Evolutionary conservation across 1,140 invertebrate genomes (phyloP).

Genomic region (Wasmannia auropunctata): DNA sequence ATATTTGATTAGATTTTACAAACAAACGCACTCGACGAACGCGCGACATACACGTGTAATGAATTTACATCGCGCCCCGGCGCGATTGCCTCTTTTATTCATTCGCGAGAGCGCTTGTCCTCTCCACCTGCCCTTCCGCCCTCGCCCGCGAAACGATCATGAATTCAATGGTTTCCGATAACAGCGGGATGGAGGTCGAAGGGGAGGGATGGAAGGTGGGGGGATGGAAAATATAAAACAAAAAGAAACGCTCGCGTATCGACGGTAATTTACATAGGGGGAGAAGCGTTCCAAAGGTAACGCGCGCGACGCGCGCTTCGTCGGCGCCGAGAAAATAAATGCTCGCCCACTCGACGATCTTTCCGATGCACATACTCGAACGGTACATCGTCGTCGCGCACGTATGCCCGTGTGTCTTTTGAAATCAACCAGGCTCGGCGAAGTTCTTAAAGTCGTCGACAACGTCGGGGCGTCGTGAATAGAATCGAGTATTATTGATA

Average conservation of each 20-base stretch:
- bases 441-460: constrained; percentile 5
- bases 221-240: constrained; percentile 30
- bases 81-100: constrained; percentile 56
- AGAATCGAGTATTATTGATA: constrained; percentile 1
- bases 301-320: constrained; percentile 10
- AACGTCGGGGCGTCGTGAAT: background rate
- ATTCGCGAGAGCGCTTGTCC: constrained; percentile 36
- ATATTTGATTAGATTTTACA: constrained; percentile 60
- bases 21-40: constrained; percentile 49
- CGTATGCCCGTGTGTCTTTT: constrained; percentile 1
- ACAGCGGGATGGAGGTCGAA: background rate
- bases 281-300: constrained; percentile 22
- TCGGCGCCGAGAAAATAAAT: constrained; percentile 35
- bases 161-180: constrained; percentile 60
- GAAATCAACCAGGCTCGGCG: constrained; percentile 27
- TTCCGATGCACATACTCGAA: background rate
- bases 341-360: background rate
- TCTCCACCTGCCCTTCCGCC: background rate
- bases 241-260: constrained; percentile 45
- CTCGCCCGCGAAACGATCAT: constrained; percentile 50
- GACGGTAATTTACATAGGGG: constrained; percentile 54
- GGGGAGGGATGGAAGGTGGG: no score
- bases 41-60: constrained; percentile 50
- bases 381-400: no score
- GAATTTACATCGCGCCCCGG: constrained; percentile 52